Percentiles rank a stretch among this genome's conserved stretches.
These are phyloP conservation scores for Bombus huntii DNA, from an alignment of 1,140 invertebrate species.

Conservation along the genomic window DNA sequence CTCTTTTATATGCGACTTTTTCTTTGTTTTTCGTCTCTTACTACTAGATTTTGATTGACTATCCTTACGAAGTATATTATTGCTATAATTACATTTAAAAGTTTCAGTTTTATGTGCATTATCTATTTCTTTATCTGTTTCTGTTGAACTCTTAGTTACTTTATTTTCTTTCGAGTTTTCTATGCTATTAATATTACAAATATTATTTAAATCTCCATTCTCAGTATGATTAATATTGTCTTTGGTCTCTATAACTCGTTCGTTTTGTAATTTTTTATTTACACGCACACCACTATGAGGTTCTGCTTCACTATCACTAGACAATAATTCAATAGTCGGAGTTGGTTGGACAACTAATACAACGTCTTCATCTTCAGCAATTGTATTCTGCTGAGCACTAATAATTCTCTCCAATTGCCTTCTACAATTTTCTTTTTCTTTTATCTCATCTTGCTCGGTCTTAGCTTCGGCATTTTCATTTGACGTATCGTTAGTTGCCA, in stretches of 20 bases:
- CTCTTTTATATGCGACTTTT: conserved; percentile 44
- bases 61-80: conserved; percentile 39
- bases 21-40: conserved; percentile 47
- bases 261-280: conserved; percentile 68
- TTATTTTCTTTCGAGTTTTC: conserved; percentile 31
- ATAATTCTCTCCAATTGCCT: conserved; percentile 73
- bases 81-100: conserved; percentile 22
- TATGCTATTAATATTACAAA: background rate
- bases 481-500: background rate
- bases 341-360: conserved; percentile 79
- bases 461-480: conserved; percentile 13
- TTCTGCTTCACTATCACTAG: conserved; percentile 77
- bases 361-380: conserved; percentile 78
- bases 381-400: conserved; percentile 44
- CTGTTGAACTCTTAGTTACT: conserved; percentile 4
- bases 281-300: conserved; percentile 42
- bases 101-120: conserved; percentile 15
- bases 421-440: conserved; percentile 61
- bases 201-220: conserved; percentile 18
- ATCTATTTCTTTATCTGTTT: conserved; percentile 12
- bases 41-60: conserved; percentile 42
- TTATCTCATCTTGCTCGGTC: conserved; percentile 46
- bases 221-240: conserved; percentile 5
- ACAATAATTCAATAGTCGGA: conserved; percentile 78
- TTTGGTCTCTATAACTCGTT: conserved; percentile 54